Evolutionary conservation across 2,888 invertebrate genomes (phyloP).

Genomic region (Clanis bilineata): DNA sequence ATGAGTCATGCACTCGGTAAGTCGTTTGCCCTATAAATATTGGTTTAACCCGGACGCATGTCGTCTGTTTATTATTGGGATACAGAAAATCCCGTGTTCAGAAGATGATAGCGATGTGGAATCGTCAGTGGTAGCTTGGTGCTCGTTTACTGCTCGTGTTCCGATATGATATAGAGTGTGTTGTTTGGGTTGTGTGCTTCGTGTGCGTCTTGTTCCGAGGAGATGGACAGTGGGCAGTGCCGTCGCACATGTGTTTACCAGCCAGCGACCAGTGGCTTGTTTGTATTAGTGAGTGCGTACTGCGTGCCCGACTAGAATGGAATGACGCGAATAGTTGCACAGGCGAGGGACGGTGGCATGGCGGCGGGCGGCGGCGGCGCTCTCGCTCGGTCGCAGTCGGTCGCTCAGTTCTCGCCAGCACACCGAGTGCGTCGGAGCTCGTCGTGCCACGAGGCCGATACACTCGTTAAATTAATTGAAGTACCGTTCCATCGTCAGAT

Average conservation of each 20-base stretch:
- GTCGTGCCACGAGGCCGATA: conserved; percentile 64
- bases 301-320: conserved; percentile 71
- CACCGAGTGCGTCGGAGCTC: conserved; percentile 70
- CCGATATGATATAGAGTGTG: not conserved
- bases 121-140: not conserved
- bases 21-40: not conserved
- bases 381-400: conserved; percentile 23
- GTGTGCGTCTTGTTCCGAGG: not conserved
- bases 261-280: conserved; percentile 56
- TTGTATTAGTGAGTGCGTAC: conserved; percentile 75
- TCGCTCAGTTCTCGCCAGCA: conserved; percentile 62
- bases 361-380: conserved; percentile 23
- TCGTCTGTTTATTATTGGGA: not conserved
- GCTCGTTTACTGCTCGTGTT: not conserved
- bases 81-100: not conserved
- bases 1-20: conserved; percentile 33
- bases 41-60: conserved; percentile 29
- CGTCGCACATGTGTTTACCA: conserved; percentile 57
- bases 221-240: conserved; percentile 40
- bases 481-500: conserved; percentile 47
- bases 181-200: not conserved
- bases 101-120: not conserved
- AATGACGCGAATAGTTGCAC: conserved; percentile 78
- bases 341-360: conserved; percentile 50
- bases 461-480: conserved; percentile 38